Evolutionary conservation across 2,888 invertebrate genomes (phyloP).

Genomic region (Eilema depressum): DNA sequence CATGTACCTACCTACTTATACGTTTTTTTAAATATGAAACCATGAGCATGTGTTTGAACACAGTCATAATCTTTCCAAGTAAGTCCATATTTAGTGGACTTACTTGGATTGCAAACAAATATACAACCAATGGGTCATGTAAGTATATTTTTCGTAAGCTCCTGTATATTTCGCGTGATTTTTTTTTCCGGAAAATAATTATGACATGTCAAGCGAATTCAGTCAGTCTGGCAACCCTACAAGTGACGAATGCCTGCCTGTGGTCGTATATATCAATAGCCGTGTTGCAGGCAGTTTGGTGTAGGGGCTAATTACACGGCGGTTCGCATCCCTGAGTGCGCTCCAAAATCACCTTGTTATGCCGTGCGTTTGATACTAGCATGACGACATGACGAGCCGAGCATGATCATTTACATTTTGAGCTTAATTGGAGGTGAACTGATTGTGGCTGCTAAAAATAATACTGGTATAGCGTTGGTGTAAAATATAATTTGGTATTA

Average conservation of each 20-base stretch:
- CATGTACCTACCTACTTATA: background rate
- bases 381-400: constrained; percentile 21
- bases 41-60: too few species aligned
- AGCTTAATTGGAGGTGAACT: constrained; percentile 43
- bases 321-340: constrained; percentile 56
- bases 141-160: too few species aligned
- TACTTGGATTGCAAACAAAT: background rate
- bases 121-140: background rate
- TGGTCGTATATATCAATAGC: constrained; percentile 14
- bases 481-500: background rate
- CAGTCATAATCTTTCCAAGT: background rate
- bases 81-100: background rate
- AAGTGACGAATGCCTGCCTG: background rate
- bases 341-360: constrained; percentile 58
- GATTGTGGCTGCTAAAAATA: constrained; percentile 12
- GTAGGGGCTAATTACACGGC: constrained; percentile 67
- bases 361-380: constrained; percentile 50
- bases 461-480: background rate
- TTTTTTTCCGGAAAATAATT: background rate
- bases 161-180: too few species aligned
- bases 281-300: constrained; percentile 34
- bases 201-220: background rate
- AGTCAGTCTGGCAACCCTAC: background rate
- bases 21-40: too few species aligned
- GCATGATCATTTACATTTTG: constrained; percentile 19